Evolutionary conservation across 2,797 vertebrate species (phyloP), one percentile per base, ranked within the genome.

Genomic region (Chelonia mydas): DNA sequence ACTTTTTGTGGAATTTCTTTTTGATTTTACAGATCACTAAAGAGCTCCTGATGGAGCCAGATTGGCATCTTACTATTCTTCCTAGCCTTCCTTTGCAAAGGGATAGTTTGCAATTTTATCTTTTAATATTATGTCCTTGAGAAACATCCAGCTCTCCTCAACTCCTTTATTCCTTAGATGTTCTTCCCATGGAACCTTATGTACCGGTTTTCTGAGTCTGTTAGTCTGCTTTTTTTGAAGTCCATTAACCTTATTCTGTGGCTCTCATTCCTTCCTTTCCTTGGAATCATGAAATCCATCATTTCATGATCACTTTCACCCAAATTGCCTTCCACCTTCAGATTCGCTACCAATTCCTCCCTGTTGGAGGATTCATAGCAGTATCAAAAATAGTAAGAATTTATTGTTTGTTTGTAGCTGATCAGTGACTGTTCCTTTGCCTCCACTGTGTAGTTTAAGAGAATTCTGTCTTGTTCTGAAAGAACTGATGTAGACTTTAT

Each of bases 401-500:
- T 96, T 96, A 96, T 90, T 96, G 92, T 96, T 95, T 61, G 59
- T 33, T 86, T 81, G 77, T 88, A 51, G 79, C 76, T 87, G 86
- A 94, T 95, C 76, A 61, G 68, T 68, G 82, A 79, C 49, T 89
- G 65, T 85, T 93, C 74, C 79, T 59, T 72, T 51, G 80, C 53
- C 53, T 90, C 76, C 4, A 10, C 21, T 51, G 16, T 79, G 27
- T 86, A 51, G 45, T 55, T 74, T 47, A 59, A 86, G 61, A 65
- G 25, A 61, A n/a, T 68, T 92, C 84, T 78, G 84, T 59, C 84
- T 54, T 95, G 92, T 94, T 97, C 95, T 91, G 93, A 94, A 93
- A 83, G 88, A 95, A 94, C 93, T 95, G 95, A 95, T 90, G 82
- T n/a, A 90, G 94, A 81, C 85, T 96, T 95, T 92, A 86, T 94